Evolutionary conservation across 2,797 vertebrate species (phyloP), one percentile per base, ranked within the genome.

Genomic region (Danio aesculapii): DNA sequence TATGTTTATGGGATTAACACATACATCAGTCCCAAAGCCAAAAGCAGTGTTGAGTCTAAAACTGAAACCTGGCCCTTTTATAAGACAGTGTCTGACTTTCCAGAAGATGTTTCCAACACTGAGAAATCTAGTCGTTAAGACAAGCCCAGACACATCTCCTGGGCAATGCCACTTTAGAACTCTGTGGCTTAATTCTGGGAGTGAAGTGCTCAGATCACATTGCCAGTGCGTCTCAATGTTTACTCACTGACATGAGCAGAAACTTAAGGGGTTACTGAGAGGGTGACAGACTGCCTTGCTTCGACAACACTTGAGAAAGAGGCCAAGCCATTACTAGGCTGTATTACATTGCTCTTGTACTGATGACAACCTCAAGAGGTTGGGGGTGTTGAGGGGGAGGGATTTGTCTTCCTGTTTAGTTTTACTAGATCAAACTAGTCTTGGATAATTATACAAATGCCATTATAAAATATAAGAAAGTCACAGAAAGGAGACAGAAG

Each of bases 121-220:
- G 68, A 52, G 84, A 86, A 81, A 83, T 84, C 84, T 85, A 83
- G 85, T 86, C 81, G 59, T 88, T 83, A 81, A 83, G 75, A 88
- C 93, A 88, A 87, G 91, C 87, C 91, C 90, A 89, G 88, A 88
- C 91, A 93, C 77, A 86, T 91, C 86, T 84, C 85, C 84, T 88
- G 83, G 90, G 91, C 83, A 86, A 67, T 88, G 88, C 89, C 86
- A 89, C 91, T 91, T 90, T 90, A 86, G 85, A 87, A 84, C 64
- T 79, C 84, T 87, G 87, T 86, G 89, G 84, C 85, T 87, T 89
- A 80, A 75, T 90, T 93, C 88, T 91, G 93, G 87, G 91, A 91
- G 84, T 85, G 89, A 70, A 78, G 82, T 79, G 72, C 49, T 58
- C 21, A 90, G 90, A 92, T 92, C 86, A 90, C 92, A 94, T 88